Conservation (phyloP, 2,113 vertebrate genomes). For the Phrynosoma platyrhinos region DNA sequence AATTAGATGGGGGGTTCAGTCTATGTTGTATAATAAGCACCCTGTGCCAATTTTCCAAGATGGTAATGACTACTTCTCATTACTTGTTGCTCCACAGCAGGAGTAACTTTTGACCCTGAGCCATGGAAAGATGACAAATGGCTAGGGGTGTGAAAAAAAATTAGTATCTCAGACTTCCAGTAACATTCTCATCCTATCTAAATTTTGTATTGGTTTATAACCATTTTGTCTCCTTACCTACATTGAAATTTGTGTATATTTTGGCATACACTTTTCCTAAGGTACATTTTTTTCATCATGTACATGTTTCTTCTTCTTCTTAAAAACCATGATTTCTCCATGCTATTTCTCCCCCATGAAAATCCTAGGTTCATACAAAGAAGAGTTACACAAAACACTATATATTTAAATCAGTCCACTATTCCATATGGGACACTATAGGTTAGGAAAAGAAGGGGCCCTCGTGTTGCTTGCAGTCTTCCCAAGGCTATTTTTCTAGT, state of each 20-base stretch:
- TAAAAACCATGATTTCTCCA: too few relatives aligned
- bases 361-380: neutral
- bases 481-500: too few relatives aligned
- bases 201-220: neutral
- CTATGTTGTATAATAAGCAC: neutral
- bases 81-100: neutral
- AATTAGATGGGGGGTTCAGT: neutral
- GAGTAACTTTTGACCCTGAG: neutral
- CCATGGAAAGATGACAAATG: neutral
- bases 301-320: neutral
- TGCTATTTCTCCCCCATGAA: neutral
- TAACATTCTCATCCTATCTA: neutral
- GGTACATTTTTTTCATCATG: neutral
- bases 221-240: neutral
- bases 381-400: neutral
- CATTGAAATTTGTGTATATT: neutral
- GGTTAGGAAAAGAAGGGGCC: neutral
- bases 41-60: neutral
- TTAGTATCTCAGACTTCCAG: neutral
- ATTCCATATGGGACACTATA: neutral
- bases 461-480: too few relatives aligned
- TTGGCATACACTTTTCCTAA: neutral
- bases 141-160: neutral
- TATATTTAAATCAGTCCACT: neutral
- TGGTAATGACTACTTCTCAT: neutral